phyloP scores from a whole-genome alignment of 2,888 invertebrate species.

The Sarcophaga carnaria region DNA sequence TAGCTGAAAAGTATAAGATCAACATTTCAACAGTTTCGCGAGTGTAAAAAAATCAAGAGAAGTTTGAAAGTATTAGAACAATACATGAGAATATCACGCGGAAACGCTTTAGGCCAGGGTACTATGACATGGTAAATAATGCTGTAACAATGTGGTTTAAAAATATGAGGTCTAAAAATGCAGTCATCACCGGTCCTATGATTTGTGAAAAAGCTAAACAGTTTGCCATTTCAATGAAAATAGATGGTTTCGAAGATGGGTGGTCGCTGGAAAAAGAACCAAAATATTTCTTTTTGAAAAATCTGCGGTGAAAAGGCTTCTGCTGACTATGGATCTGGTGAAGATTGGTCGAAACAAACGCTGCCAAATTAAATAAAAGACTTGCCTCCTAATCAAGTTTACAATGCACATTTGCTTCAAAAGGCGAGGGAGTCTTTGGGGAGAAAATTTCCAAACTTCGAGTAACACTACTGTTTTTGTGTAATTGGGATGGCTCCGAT shows the following conservation, averaged over 20 bases:
- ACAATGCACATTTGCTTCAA: conserved; percentile 47
- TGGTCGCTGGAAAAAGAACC: conserved; percentile 12
- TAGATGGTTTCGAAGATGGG: conserved; percentile 11
- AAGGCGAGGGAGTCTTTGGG: conserved; percentile 35
- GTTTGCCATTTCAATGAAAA: conserved; percentile 38
- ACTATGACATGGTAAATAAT: not conserved
- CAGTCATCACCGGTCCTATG: conserved; percentile 52
- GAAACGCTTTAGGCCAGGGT: conserved; percentile 42
- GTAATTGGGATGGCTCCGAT: conserved; percentile 52
- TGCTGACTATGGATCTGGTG: conserved; percentile 49
- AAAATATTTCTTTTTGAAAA: conserved; percentile 34
- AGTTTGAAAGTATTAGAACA: not conserved
- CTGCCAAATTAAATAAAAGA: conserved; percentile 45
- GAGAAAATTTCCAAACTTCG: conserved; percentile 48
- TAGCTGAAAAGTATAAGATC: conserved; percentile 42
- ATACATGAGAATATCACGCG: conserved; percentile 25
- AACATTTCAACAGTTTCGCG: conserved; percentile 28
- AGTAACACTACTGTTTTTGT: conserved; percentile 12
- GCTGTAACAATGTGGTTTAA: conserved; percentile 47
- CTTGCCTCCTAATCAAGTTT: conserved; percentile 33
- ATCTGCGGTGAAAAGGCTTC: conserved; percentile 48
- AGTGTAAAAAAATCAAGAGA: not conserved
- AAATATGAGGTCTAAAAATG: conserved; percentile 51
- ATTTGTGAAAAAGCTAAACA: conserved; percentile 25
- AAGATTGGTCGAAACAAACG: conserved; percentile 38